Percentiles rank a stretch among this genome's conserved stretches.
Evolutionary conservation across 2,113 vertebrate genomes (phyloP).

Genomic region (Rhinoptilus africanus): DNA sequence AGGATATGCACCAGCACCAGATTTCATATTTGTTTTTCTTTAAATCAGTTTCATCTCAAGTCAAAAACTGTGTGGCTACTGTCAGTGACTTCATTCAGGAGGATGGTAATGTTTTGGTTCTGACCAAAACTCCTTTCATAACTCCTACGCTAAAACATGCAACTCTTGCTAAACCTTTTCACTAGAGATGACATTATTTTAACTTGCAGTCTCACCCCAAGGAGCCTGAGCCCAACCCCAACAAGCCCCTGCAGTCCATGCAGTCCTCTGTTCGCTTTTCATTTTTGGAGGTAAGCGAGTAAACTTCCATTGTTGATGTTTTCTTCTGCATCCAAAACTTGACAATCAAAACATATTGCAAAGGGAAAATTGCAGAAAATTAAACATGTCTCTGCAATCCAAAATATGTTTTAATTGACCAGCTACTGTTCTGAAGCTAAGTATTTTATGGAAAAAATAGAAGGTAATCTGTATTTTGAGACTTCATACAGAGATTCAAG

Average conservation of each 20-base stretch:
- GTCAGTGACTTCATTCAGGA: neutral
- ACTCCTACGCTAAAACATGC: conserved; percentile 31
- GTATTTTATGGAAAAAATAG: neutral
- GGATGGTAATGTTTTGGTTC: conserved; percentile 1
- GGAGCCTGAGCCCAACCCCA: conserved; percentile 99
- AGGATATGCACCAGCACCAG: neutral
- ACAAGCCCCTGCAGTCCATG: conserved; percentile 99
- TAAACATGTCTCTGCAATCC: neutral
- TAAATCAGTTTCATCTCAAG: neutral
- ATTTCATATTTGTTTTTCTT: conserved; percentile 37
- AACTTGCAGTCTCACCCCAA: conserved; percentile 99
- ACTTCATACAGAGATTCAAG: neutral
- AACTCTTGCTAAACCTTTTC: conserved; percentile 62
- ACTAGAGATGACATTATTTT: conserved; percentile 87
- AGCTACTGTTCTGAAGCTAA: neutral
- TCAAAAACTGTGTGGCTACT: neutral
- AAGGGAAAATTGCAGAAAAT: neutral
- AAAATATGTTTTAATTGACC: neutral
- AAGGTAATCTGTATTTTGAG: neutral
- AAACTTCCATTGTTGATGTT: conserved; percentile 58
- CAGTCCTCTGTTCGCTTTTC: conserved; percentile 98
- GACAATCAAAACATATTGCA: neutral
- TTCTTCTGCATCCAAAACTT: conserved; percentile 28
- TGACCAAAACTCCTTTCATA: neutral
- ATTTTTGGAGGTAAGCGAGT: conserved; percentile 98